Evolutionary conservation across 2,797 vertebrate genomes (phyloP).

Genomic region (Ctenopoma kingsleyae): DNA sequence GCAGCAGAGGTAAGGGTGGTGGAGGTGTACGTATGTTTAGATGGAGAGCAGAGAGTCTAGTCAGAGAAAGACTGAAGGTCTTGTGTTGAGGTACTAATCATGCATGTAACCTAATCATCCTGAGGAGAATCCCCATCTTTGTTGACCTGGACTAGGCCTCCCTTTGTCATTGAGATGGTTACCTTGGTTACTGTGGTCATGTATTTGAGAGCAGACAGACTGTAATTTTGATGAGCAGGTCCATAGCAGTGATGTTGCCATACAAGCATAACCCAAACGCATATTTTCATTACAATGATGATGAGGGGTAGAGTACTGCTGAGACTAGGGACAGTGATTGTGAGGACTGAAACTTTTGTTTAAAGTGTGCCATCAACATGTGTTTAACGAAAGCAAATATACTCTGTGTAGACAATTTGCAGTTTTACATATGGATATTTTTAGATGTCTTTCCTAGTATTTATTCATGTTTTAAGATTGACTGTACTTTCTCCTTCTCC

Average conservation of each 20-base stretch:
- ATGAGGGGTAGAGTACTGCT: conserved; percentile 29
- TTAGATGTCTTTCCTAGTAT: not conserved
- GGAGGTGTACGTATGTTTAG: conserved; percentile 20
- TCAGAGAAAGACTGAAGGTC: conserved; percentile 49
- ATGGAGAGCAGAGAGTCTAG: conserved; percentile 43
- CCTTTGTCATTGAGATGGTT: conserved; percentile 68
- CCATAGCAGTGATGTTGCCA: conserved; percentile 23
- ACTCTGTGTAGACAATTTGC: not conserved
- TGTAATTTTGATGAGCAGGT: conserved; percentile 42
- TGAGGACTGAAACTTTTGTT: conserved; percentile 30
- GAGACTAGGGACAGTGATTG: conserved; percentile 16
- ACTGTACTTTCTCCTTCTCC: too few relatives aligned
- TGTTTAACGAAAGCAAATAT: conserved; percentile 23
- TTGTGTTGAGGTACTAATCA: conserved; percentile 63
- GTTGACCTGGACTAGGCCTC: conserved; percentile 61
- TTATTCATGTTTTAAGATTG: too few relatives aligned
- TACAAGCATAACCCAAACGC: conserved; percentile 37
- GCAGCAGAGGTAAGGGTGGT: conserved; percentile 17
- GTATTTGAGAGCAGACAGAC: conserved; percentile 43
- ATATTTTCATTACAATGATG: conserved; percentile 23
- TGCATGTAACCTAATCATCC: conserved; percentile 78
- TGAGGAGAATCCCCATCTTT: conserved; percentile 76
- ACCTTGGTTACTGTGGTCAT: conserved; percentile 66
- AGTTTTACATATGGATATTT: conserved; percentile 7
- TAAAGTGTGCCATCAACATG: conserved; percentile 19